phyloP scores from a whole-genome alignment of 2,888 invertebrate species.

The Melinaea menophilus region DNA sequence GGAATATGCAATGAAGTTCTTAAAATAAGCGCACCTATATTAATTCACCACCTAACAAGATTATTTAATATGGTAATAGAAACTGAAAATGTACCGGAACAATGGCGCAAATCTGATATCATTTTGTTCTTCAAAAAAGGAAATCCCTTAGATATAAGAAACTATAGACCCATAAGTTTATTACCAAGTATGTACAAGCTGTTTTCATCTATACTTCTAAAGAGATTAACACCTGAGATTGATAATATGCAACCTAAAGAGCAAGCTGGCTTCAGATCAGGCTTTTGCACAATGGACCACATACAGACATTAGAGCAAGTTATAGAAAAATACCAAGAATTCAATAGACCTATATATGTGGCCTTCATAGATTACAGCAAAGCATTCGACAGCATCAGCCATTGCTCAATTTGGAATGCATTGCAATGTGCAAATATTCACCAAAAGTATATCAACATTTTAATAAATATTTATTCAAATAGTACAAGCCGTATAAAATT shows the following conservation, averaged over 20 bases:
- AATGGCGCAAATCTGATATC: no score
- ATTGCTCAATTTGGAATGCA: slow-evolving; percentile 19
- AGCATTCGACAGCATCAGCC: no score
- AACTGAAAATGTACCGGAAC: no score
- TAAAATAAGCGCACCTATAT: slow-evolving; percentile 23
- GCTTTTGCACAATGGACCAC: slow-evolving; percentile 21
- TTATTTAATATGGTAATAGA: slow-evolving; percentile 23
- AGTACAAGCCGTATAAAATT: slow-evolving; percentile 18
- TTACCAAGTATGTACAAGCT: no score
- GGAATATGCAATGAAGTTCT: slow-evolving; percentile 27
- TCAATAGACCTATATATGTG: slow-evolving; percentile 7
- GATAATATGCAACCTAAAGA: slow-evolving; percentile 20
- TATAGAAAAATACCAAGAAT: slow-evolving; percentile 28
- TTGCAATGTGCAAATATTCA: slow-evolving; percentile 13
- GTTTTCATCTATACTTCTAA: no score
- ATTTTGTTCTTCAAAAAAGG: no score
- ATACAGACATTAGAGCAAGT: slow-evolving; percentile 1
- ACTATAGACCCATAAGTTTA: no score
- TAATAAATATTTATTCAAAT: slow-evolving; percentile 23
- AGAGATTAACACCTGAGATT: no score
- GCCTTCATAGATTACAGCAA: no score
- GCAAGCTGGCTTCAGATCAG: slow-evolving; percentile 27
- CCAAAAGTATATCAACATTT: slow-evolving; percentile 15
- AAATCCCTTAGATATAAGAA: no score
- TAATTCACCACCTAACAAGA: slow-evolving; percentile 21